Evolutionary conservation across 2,888 invertebrate genomes (phyloP).

Genomic region (Drosophila nigricruria): DNA sequence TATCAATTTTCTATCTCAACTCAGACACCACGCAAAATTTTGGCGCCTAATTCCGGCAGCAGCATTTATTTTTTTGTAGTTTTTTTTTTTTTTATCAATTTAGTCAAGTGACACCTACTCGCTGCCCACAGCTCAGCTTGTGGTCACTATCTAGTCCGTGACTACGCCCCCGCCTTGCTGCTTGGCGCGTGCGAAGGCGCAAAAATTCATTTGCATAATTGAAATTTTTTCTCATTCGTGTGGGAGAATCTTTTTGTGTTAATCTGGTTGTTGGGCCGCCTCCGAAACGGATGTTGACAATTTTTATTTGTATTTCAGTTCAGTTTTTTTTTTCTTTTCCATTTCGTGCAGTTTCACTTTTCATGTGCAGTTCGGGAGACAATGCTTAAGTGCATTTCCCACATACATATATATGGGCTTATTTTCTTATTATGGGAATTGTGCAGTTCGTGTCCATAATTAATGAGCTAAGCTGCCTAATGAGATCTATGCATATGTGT

Average conservation of each 20-base stretch:
- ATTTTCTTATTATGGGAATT: constrained; percentile 45
- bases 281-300: constrained; percentile 52
- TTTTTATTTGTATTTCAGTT: constrained; percentile 14
- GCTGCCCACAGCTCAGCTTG: constrained; percentile 19
- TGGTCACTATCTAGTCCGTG: constrained; percentile 27
- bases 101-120: constrained; percentile 42
- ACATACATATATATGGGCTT: constrained; percentile 20
- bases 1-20: constrained; percentile 20
- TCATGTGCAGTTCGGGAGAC: constrained; percentile 35
- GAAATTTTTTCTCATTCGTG: constrained; percentile 29
- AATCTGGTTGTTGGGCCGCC: constrained; percentile 29
- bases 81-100: constrained; percentile 48
- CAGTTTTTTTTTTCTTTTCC: not conserved
- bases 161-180: constrained; percentile 23
- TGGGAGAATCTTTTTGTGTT: constrained; percentile 50
- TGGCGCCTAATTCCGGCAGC: constrained; percentile 38
- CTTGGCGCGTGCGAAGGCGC: constrained; percentile 77
- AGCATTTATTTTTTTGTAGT: not conserved
- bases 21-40: constrained; percentile 58
- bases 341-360: constrained; percentile 55
- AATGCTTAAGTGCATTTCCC: constrained; percentile 41
- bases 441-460: constrained; percentile 27
- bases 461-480: constrained; percentile 40
- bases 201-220: constrained; percentile 67
- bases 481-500: constrained; percentile 23